Conservation (phyloP, 2,113 vertebrate genomes). For the Leptobrachium leishanense region DNA sequence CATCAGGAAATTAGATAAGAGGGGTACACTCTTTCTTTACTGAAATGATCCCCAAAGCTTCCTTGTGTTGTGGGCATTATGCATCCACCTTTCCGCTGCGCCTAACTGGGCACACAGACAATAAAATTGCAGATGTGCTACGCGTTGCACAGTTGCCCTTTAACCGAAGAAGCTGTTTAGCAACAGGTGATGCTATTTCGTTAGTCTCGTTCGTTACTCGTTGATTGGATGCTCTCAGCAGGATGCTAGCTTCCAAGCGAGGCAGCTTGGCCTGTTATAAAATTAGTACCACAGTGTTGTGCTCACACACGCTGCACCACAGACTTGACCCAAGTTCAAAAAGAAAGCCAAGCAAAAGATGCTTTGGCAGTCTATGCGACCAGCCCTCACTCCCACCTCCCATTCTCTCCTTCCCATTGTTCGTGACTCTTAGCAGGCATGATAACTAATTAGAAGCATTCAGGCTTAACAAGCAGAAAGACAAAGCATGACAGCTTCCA, state of each 20-base stretch:
- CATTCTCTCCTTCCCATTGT: constrained; percentile 47
- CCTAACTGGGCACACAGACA: constrained; percentile 47
- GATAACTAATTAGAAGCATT: constrained; percentile 80
- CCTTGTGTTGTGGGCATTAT: neutral
- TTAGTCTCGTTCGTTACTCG: constrained; percentile 26
- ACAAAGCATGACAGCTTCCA: constrained; percentile 75
- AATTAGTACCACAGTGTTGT: constrained; percentile 28
- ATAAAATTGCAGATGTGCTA: constrained; percentile 50
- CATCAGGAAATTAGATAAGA: neutral
- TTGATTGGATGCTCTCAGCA: constrained; percentile 29
- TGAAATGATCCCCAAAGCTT: neutral
- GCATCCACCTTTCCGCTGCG: neutral
- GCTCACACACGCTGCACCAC: constrained; percentile 36
- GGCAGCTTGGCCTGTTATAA: constrained; percentile 15
- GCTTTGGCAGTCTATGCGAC: constrained; percentile 51
- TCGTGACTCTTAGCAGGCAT: constrained; percentile 51
- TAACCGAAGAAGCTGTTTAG: constrained; percentile 53
- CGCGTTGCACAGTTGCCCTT: constrained; percentile 52
- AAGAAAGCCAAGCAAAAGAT: constrained; percentile 42
- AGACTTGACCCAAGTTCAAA: constrained; percentile 46
- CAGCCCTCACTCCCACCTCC: constrained; percentile 49
- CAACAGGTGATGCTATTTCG: constrained; percentile 55
- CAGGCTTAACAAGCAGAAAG: constrained; percentile 79
- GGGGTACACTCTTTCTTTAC: neutral
- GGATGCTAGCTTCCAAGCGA: constrained; percentile 28